Evolutionary conservation across 2,113 vertebrate genomes (phyloP), one percentile per base, ranked within the genome.

Genomic region (Tylochromis polylepis): DNA sequence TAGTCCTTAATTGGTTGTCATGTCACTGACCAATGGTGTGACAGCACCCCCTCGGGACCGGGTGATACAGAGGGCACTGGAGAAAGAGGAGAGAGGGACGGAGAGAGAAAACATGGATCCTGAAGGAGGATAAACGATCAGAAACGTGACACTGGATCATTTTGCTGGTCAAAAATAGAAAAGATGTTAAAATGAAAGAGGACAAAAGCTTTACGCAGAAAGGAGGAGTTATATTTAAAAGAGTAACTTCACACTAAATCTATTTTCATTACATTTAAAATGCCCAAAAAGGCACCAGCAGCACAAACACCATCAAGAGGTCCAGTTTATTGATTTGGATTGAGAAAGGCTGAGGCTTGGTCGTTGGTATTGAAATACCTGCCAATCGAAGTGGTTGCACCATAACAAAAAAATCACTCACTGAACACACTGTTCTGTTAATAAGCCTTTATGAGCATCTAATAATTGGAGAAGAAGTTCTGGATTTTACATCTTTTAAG

Each of bases 1-100:
- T 93, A 94, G 91, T 90, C 90, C 85, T 89, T 95, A 95, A 95
- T 94, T 94, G 92, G 92, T 93, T 94, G 92, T 91, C 93, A 93
- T 91, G 90, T 92, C 90, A 89, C 87, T 80, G 92, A 85, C 89
- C 92, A 91, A 91, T 93, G 58, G 70, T 62, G 86, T 85, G 85
- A 92, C 88, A 83, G 92, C 87, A 90, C 93, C 93, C 91, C 87
- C 20, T 84, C 78, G 62, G 92, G 89, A 86, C 60, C 3, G 90
- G 91, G 90, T 91, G 87, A 93, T 83, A 82, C 85, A 91, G 86
- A 90, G 90, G 92, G 92, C 91, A 90, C 10, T 27, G 38, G 82
- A 72, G 65, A 58, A 12, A 59, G 65, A 38, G 65, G 36, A 18
- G 46, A 53, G 53, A 49, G 72, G 70, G 75, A 67, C 51, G 27